A percentile compares a stretch with the other conserved stretches of the same genome.
phyloP scores from a whole-genome alignment of 2,797 vertebrate genomes.

The Danio kyathit region DNA sequence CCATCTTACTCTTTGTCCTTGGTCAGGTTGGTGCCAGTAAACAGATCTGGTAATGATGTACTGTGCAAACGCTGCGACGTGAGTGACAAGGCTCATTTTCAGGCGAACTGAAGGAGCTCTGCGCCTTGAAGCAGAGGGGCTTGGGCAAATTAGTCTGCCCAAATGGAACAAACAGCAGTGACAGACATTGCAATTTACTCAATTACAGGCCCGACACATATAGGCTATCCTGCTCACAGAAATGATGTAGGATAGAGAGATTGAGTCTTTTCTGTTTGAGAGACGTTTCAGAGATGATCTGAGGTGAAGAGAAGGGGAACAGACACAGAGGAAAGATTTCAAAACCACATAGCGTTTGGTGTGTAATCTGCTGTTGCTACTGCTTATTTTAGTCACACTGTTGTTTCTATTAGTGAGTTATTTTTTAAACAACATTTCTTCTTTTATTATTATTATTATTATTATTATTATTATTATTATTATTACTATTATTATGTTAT shows the following conservation, averaged over 20 bases:
- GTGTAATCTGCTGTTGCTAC: too few species aligned
- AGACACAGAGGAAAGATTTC: too few species aligned
- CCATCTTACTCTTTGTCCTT: slow-evolving; percentile 41
- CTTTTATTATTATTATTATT: too few species aligned
- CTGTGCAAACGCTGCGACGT: slow-evolving; percentile 21
- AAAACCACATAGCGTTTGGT: not conserved
- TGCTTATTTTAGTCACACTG: too few species aligned
- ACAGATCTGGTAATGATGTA: slow-evolving; percentile 61
- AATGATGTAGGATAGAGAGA: slow-evolving; percentile 37
- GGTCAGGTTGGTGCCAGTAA: slow-evolving; percentile 48
- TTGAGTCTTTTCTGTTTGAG: slow-evolving; percentile 37
- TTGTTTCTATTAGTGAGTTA: too few species aligned
- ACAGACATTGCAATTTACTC: slow-evolving; percentile 65
- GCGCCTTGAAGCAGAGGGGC: slow-evolving; percentile 38
- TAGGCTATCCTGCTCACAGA: slow-evolving; percentile 36
- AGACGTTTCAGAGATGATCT: not conserved
- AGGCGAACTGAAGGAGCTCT: slow-evolving; percentile 43
- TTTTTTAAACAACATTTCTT: too few species aligned
- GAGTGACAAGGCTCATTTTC: slow-evolving; percentile 61
- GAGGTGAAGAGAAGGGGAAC: not conserved
- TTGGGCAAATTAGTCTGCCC: slow-evolving; percentile 47
- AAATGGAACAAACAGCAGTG: slow-evolving; percentile 61
- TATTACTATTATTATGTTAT: too few species aligned
- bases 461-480: too few species aligned
- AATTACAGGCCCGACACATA: slow-evolving; percentile 63